A percentile compares a stretch with the other conserved stretches of the same genome.
phyloP scores from a whole-genome alignment of 2,888 invertebrate species.

The Dicyrtoma fusca region DNA sequence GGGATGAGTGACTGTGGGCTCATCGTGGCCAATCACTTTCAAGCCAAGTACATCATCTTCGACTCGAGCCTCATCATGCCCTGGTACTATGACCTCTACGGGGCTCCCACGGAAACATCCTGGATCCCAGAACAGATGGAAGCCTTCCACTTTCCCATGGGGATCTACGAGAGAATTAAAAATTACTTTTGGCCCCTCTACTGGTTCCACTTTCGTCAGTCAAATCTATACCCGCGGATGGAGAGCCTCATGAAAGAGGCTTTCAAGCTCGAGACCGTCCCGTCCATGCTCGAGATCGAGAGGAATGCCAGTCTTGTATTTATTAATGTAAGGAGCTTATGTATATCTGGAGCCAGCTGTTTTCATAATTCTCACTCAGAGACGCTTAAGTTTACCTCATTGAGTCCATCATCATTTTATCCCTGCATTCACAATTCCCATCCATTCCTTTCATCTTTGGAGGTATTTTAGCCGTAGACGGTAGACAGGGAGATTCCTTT shows the following conservation, averaged over 20 bases:
- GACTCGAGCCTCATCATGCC: conserved; percentile 39
- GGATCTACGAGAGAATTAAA: conserved; percentile 39
- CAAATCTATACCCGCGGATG: conserved; percentile 35
- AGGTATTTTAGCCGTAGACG: too few relatives aligned
- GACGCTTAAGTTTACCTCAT: not conserved
- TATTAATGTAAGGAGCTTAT: conserved; percentile 42
- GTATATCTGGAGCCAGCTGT: too few relatives aligned
- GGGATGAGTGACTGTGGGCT: conserved; percentile 53
- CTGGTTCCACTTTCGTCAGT: conserved; percentile 31
- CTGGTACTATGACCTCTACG: conserved; percentile 48
- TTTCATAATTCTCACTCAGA: not conserved
- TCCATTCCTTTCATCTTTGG: too few relatives aligned
- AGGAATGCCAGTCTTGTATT: conserved; percentile 50
- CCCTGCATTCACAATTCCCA: too few relatives aligned
- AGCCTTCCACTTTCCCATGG: conserved; percentile 27
- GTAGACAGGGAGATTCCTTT: too few relatives aligned
- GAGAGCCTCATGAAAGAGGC: conserved; percentile 36
- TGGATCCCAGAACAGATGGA: conserved; percentile 46
- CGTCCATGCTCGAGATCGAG: conserved; percentile 43
- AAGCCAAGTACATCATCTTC: conserved; percentile 47
- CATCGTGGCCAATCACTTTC: conserved; percentile 42
- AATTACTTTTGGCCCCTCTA: conserved; percentile 37
- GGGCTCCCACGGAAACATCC: conserved; percentile 41
- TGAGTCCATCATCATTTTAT: too few relatives aligned
- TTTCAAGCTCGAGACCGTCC: conserved; percentile 34